Evolutionary conservation across 2,113 vertebrate genomes (phyloP).

Genomic region (Emydocephalus ijimae): DNA sequence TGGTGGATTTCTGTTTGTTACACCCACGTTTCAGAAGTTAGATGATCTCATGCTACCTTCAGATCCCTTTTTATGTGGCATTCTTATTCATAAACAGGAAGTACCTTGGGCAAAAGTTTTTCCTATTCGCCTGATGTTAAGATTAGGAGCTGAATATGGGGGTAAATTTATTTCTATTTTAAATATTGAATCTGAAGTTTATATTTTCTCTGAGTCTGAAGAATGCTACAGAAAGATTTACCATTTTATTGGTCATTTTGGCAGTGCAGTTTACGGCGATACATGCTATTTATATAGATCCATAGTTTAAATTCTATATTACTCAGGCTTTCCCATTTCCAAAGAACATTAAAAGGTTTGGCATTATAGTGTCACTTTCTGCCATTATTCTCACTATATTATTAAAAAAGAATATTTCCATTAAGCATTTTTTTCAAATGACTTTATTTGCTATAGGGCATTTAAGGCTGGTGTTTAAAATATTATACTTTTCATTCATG

Average conservation of each 20-base stretch:
- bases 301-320: not conserved
- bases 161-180: slow-evolving; percentile 69
- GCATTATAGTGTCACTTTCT: not conserved
- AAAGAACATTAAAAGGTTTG: not conserved
- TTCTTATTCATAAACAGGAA: slow-evolving; percentile 92
- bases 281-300: not conserved
- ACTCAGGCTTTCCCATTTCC: not conserved
- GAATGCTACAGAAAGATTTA: not conserved
- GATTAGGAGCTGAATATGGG: slow-evolving; percentile 83
- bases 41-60: slow-evolving; percentile 78
- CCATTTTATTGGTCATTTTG: not conserved
- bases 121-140: slow-evolving; percentile 86
- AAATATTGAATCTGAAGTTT: not conserved
- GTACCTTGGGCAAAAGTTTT: slow-evolving; percentile 96
- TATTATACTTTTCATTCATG: not conserved
- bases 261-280: not conserved
- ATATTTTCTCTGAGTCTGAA: not conserved
- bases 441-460: not conserved
- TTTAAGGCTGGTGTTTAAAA: not conserved
- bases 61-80: slow-evolving; percentile 82
- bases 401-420: not conserved
- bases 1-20: slow-evolving; percentile 90
- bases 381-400: not conserved
- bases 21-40: slow-evolving; percentile 81
- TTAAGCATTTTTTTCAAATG: not conserved